Percentiles rank a stretch among this genome's conserved stretches.
phyloP scores from a whole-genome alignment of 2,797 vertebrate species.

The Chloroceryle inda region DNA sequence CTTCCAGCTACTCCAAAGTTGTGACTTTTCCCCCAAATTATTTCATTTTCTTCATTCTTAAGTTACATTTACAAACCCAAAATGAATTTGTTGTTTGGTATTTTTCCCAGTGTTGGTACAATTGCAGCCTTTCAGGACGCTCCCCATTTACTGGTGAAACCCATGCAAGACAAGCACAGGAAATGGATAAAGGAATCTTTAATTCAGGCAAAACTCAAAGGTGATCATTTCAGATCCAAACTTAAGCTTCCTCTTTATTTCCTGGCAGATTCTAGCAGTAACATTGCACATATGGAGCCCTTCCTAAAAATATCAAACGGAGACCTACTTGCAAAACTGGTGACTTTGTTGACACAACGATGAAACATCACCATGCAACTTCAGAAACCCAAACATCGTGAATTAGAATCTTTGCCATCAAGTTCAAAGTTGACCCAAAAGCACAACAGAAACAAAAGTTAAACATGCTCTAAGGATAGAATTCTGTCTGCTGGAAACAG shows the following conservation, averaged over 20 bases:
- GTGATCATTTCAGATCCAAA: not conserved
- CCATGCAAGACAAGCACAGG: not conserved
- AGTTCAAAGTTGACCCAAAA: not conserved
- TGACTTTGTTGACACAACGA: not conserved
- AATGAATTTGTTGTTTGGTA: rapidly evolving
- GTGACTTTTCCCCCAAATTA: rapidly evolving
- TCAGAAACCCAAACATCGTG: not conserved
- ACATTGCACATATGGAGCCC: conserved; percentile 5
- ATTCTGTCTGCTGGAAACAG: not conserved
- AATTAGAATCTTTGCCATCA: not conserved
- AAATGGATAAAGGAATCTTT: not conserved
- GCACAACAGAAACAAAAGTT: not conserved
- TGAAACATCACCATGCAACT: not conserved
- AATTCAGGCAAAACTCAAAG: not conserved
- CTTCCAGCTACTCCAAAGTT: not conserved
- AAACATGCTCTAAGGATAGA: not conserved
- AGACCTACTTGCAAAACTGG: conserved; percentile 23
- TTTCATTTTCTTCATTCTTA: not conserved
- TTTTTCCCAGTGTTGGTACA: not conserved
- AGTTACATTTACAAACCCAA: not conserved
- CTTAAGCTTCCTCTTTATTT: not conserved
- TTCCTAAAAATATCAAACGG: conserved; percentile 30
- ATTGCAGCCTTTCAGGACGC: rapidly evolving
- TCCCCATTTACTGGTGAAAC: not conserved
- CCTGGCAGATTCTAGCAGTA: not conserved